phyloP scores from a whole-genome alignment of 1,140 invertebrate species.

The Atopsyche davidsoni region DNA sequence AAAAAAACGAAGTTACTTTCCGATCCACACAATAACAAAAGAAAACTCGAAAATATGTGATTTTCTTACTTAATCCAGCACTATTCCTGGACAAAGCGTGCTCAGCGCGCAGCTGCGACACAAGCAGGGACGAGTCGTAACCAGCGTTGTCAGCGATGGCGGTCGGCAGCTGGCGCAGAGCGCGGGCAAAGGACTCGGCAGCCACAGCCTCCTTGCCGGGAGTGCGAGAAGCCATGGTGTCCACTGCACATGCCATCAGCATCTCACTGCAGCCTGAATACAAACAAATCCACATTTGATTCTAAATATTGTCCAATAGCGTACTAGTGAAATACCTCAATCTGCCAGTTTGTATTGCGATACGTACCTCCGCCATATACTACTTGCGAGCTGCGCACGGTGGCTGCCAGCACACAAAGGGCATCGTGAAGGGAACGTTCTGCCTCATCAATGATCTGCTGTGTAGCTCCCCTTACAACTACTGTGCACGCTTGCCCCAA shows the following conservation, averaged over 20 bases:
- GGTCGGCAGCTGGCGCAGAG: constrained; percentile 82
- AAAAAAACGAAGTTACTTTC: too few relatives aligned
- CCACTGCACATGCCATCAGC: constrained; percentile 92
- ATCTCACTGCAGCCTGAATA: constrained; percentile 83
- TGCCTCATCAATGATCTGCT: constrained; percentile 98
- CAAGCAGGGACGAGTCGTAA: constrained; percentile 92
- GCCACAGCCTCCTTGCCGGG: constrained; percentile 96
- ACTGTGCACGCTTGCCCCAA: constrained; percentile 96
- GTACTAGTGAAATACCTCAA: neutral
- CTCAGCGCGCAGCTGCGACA: constrained; percentile 82
- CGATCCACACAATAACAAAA: too few relatives aligned
- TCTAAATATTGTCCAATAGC: too few relatives aligned
- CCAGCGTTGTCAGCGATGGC: constrained; percentile 98
- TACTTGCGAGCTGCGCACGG: constrained; percentile 87
- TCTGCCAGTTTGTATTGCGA: neutral
- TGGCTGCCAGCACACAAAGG: constrained; percentile 92
- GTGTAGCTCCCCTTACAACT: constrained; percentile 95
- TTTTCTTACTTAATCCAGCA: constrained; percentile 72
- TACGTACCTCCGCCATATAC: constrained; percentile 83
- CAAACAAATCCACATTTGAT: too few relatives aligned
- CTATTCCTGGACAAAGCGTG: constrained; percentile 74
- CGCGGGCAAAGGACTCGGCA: constrained; percentile 92
- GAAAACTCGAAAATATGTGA: too few relatives aligned
- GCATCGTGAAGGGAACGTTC: constrained; percentile 98
- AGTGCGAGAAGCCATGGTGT: constrained; percentile 76